Evolutionary conservation across 2,797 vertebrate genomes (phyloP), one percentile per base, ranked within the genome.

Genomic region (Helostoma temminkii): DNA sequence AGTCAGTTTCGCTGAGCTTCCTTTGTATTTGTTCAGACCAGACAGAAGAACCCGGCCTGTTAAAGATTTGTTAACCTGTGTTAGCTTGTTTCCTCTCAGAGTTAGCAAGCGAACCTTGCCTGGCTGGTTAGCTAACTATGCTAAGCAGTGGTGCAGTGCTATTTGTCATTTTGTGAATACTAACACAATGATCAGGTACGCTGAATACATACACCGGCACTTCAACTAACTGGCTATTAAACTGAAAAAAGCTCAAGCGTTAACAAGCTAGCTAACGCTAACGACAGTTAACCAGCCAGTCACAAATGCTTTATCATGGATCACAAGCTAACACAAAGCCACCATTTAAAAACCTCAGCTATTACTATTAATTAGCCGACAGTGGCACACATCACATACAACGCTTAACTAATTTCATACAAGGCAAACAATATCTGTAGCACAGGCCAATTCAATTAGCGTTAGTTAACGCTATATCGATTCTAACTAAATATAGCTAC

Each of bases 321-420:
- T 42, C 47, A 25, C 16, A 54, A 62, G 83, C 78, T 73, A 88
- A 80, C n/a, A 70, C 73, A 73, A 76, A 76, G 58, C 47, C 37
- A 45, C 21, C 14, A 22, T 36, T 63, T 52, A 63, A 42, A 62
- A 59, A 34, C 15, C 39, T 43, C 48, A 52, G 8, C 19, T 6
- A 8, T 1, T 28, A 10, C n/a, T 60, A 9, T 12, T 12, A 8
- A 47, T 16, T 42, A 18, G 11, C 24, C 1, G 9, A n/a, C 21
- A 10, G 18, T 8, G 4, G 0, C 25, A 32, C n/a, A 36, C 3
- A 25, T 19, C 1, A 5, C 28, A 24, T 0, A 61, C 26, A 12
- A 1, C 1, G 3, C 9, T 2, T 5, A 1, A 24, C 42, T 37
- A 37, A n/a, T 47, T 14, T 37, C 2, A 6, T 5, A 15, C 4